These are phyloP conservation scores for Plebejus anna DNA, from an alignment of 2,888 invertebrate genomes.

Conservation along the genomic window DNA sequence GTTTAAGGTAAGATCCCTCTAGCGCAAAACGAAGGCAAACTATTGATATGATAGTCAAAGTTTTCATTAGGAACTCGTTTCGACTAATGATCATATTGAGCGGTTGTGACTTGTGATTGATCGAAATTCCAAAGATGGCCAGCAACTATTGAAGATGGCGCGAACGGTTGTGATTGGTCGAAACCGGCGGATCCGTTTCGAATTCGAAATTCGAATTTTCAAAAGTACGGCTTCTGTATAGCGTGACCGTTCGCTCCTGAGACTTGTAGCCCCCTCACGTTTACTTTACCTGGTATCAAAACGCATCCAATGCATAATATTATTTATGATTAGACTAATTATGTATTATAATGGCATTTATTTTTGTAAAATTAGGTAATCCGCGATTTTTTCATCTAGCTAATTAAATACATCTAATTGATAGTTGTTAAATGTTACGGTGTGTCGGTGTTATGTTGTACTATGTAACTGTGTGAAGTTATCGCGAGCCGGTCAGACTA, in stretches of 20 bases:
- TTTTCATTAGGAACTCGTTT: not conserved
- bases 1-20: not conserved
- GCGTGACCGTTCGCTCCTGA: conserved; percentile 27
- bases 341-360: conserved; percentile 24
- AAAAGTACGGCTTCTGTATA: conserved; percentile 24
- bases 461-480: conserved; percentile 18
- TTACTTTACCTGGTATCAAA: conserved; percentile 2
- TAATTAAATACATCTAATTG: conserved; percentile 21
- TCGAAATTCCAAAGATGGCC: conserved; percentile 4
- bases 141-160: not conserved
- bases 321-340: conserved; percentile 20
- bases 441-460: conserved; percentile 9
- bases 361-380: conserved; percentile 26
- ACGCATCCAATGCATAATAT: conserved; percentile 7
- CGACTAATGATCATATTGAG: not conserved
- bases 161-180: conserved; percentile 17
- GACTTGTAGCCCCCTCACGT: conserved; percentile 17
- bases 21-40: not conserved
- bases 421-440: conserved; percentile 18
- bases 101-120: not conserved
- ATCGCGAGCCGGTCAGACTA: conserved; percentile 20
- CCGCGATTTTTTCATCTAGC: conserved; percentile 5
- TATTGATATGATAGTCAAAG: not conserved
- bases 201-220: conserved; percentile 28
- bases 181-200: conserved; percentile 1